Conservation (phyloP, 2,113 vertebrate genomes). For the Microcebus ravelobensis region DNA sequence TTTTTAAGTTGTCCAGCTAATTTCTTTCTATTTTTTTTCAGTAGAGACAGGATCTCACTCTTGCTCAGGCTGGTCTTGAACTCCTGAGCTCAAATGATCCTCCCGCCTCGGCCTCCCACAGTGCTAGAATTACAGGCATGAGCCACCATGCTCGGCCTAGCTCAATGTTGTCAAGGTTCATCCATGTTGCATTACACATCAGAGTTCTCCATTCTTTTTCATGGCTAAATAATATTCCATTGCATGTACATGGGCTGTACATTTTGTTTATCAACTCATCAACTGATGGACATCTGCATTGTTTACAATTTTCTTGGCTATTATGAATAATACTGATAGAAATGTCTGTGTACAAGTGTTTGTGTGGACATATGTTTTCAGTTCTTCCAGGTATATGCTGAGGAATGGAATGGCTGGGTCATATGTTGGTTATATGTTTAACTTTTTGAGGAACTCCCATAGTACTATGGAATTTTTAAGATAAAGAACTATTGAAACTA, state of each 20-base stretch:
- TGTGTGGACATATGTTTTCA: neutral
- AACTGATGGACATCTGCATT: neutral
- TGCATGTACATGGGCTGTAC: neutral
- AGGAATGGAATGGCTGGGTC: neutral
- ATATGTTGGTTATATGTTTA: neutral
- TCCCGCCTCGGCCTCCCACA: too few species aligned
- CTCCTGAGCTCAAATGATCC: too few species aligned
- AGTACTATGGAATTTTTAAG: neutral
- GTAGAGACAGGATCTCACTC: too few species aligned
- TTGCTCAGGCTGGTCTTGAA: too few species aligned
- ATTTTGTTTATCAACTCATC: neutral
- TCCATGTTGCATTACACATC: too few species aligned
- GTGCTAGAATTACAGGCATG: too few species aligned
- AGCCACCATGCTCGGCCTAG: too few species aligned
- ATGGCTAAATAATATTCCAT: neutral
- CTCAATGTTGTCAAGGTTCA: too few species aligned
- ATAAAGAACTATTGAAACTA: slow-evolving; percentile 17
- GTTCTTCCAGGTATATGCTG: neutral
- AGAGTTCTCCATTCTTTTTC: too few species aligned
- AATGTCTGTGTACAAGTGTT: neutral
- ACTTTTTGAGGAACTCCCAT: neutral
- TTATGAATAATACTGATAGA: neutral
- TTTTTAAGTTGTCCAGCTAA: too few species aligned
- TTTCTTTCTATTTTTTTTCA: too few species aligned
- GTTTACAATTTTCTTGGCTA: neutral